Evolutionary conservation across 2,797 vertebrate species (phyloP).

Genomic region (Meriones psammophilus): DNA sequence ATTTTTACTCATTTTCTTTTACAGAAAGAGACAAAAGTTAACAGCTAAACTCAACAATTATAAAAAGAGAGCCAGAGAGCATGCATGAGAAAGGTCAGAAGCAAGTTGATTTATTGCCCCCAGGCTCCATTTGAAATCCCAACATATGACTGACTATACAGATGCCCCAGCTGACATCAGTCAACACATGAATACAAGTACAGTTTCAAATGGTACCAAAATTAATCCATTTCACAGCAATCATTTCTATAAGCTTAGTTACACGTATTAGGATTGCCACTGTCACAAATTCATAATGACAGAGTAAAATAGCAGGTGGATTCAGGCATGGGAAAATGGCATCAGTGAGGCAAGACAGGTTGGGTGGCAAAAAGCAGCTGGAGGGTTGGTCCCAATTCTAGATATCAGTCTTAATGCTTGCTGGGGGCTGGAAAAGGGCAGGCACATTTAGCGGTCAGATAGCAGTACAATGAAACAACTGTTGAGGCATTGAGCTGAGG

Average conservation of each 20-base stretch:
- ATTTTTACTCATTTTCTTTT: conserved; percentile 83
- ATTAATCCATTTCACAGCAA: conserved; percentile 63
- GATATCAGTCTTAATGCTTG: conserved; percentile 29
- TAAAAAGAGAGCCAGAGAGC: conserved; percentile 67
- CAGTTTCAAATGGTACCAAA: conserved; percentile 58
- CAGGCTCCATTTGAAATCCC: conserved; percentile 73
- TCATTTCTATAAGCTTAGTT: conserved; percentile 51
- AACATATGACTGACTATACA: conserved; percentile 38
- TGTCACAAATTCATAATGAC: conserved; percentile 64
- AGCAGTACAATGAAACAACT: conserved; percentile 34
- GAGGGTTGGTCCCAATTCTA: neutral
- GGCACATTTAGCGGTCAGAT: conserved; percentile 17
- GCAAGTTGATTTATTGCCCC: conserved; percentile 43
- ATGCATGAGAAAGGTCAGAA: conserved; percentile 47
- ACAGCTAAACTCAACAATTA: conserved; percentile 83
- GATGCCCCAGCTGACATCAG: conserved; percentile 45
- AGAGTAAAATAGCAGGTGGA: conserved; percentile 57
- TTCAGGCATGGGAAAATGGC: conserved; percentile 58
- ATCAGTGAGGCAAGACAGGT: neutral
- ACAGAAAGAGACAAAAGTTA: conserved; percentile 87
- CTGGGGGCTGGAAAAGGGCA: conserved; percentile 17
- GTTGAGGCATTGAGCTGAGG: neutral
- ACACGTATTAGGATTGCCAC: conserved; percentile 64
- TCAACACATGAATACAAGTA: conserved; percentile 26
- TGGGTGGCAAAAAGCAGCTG: conserved; percentile 60